phyloP scores from a whole-genome alignment of 2,888 invertebrate genomes.

The Apamea crenata region DNA sequence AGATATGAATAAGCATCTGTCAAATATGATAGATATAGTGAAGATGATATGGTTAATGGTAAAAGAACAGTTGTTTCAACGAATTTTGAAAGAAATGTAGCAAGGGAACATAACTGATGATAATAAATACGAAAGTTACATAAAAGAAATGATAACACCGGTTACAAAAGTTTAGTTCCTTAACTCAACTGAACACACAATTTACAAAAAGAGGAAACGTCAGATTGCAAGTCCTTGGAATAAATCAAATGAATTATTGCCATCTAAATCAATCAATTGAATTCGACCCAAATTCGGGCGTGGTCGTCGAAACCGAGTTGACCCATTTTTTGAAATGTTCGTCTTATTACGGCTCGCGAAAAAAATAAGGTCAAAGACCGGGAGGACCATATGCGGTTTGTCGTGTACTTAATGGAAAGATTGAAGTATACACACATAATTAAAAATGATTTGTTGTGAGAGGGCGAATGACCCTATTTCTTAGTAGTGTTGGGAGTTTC shows the following conservation, averaged over 20 bases:
- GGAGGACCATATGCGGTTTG: conserved; percentile 76
- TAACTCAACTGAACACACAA: conserved; percentile 23
- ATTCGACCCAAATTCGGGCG: conserved; percentile 81
- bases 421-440: conserved; percentile 87
- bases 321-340: conserved; percentile 83
- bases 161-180: conserved; percentile 15
- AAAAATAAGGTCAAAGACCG: conserved; percentile 80
- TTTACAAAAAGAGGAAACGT: conserved; percentile 53
- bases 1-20: not conserved
- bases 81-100: not conserved
- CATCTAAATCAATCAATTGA: conserved; percentile 78
- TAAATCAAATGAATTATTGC: conserved; percentile 44
- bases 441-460: conserved; percentile 88
- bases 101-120: not conserved
- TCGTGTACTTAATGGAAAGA: conserved; percentile 83
- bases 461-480: conserved; percentile 88
- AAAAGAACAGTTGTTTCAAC: not conserved
- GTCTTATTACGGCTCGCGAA: conserved; percentile 75
- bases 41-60: not conserved
- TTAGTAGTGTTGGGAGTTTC: conserved; percentile 75
- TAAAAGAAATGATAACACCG: conserved; percentile 21
- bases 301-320: conserved; percentile 76
- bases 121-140: conserved; percentile 3
- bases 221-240: conserved; percentile 60
- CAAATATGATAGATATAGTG: not conserved